Evolutionary conservation across 2,888 invertebrate genomes (phyloP).

Genomic region (Lobophora halterata): DNA sequence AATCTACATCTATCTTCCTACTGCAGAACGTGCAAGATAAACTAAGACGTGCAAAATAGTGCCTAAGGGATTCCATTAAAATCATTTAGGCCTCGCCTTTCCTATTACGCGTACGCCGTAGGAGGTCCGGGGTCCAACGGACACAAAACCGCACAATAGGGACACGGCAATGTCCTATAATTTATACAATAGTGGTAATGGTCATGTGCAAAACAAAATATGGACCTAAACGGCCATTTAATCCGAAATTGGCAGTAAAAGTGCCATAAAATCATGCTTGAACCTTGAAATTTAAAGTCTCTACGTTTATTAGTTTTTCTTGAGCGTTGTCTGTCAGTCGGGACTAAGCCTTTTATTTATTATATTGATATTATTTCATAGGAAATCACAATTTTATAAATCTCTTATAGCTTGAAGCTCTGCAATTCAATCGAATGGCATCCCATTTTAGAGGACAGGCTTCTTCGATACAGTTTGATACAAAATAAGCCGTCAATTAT

Average conservation of each 20-base stretch:
- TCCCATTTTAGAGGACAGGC: too few relatives aligned
- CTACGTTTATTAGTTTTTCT: too few relatives aligned
- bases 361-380: too few relatives aligned
- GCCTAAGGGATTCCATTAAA: constrained; percentile 33
- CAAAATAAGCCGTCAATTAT: not conserved
- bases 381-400: too few relatives aligned
- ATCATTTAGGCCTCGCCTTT: constrained; percentile 32
- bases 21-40: constrained; percentile 3
- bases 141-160: constrained; percentile 26
- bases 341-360: too few relatives aligned
- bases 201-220: constrained; percentile 25
- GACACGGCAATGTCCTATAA: constrained; percentile 27
- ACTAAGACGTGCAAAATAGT: constrained; percentile 8
- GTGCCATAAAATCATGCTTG: constrained; percentile 1
- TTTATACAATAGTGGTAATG: constrained; percentile 24
- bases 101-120: constrained; percentile 26
- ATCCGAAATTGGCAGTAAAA: constrained; percentile 9
- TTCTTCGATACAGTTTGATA: constrained; percentile 1
- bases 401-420: too few relatives aligned
- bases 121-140: constrained; percentile 26
- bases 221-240: constrained; percentile 6
- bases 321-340: too few relatives aligned
- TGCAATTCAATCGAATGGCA: too few relatives aligned
- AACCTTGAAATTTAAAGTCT: too few relatives aligned
- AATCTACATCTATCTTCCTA: not conserved